Evolutionary conservation across 2,888 invertebrate genomes (phyloP).

Genomic region (Drosophila formosana): DNA sequence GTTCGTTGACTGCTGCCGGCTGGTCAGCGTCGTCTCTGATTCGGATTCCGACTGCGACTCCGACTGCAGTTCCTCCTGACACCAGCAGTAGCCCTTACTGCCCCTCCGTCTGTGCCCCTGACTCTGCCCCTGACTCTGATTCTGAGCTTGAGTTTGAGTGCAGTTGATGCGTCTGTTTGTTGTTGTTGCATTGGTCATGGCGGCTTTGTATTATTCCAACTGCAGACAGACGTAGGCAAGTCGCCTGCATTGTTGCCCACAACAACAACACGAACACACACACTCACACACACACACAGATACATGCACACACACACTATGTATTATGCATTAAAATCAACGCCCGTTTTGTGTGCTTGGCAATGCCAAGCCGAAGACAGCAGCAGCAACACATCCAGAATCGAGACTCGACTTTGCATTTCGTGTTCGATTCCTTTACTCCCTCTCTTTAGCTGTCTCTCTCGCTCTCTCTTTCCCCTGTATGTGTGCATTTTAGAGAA

Average conservation of each 20-base stretch:
- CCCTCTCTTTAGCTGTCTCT: not conserved
- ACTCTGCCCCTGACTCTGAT: slow-evolving; percentile 13
- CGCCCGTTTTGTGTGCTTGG: slow-evolving; percentile 75
- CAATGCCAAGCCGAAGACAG: slow-evolving; percentile 63
- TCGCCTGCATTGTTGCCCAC: slow-evolving; percentile 49
- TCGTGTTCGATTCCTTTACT: slow-evolving; percentile 39
- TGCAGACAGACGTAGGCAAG: slow-evolving; percentile 62
- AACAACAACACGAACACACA: slow-evolving; percentile 23
- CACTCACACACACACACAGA: slow-evolving; percentile 13
- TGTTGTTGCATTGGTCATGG: slow-evolving; percentile 59
- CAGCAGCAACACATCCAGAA: slow-evolving; percentile 39
- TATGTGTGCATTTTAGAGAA: slow-evolving; percentile 13
- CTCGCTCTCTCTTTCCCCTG: not conserved
- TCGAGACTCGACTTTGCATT: slow-evolving; percentile 36
- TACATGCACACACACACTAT: slow-evolving; percentile 39
- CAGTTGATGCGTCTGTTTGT: slow-evolving; percentile 46
- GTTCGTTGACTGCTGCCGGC: slow-evolving; percentile 75
- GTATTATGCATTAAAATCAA: slow-evolving; percentile 84
- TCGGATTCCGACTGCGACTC: slow-evolving; percentile 17
- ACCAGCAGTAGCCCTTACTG: not conserved
- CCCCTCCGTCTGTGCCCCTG: not conserved
- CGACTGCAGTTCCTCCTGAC: slow-evolving; percentile 22
- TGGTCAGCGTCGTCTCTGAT: slow-evolving; percentile 48
- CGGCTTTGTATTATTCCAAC: slow-evolving; percentile 70
- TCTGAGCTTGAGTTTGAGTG: slow-evolving; percentile 44